Percentiles rank a stretch among this genome's conserved stretches.
Evolutionary conservation across 2,797 vertebrate genomes (phyloP).

Genomic region (Diglossa cyanea): DNA sequence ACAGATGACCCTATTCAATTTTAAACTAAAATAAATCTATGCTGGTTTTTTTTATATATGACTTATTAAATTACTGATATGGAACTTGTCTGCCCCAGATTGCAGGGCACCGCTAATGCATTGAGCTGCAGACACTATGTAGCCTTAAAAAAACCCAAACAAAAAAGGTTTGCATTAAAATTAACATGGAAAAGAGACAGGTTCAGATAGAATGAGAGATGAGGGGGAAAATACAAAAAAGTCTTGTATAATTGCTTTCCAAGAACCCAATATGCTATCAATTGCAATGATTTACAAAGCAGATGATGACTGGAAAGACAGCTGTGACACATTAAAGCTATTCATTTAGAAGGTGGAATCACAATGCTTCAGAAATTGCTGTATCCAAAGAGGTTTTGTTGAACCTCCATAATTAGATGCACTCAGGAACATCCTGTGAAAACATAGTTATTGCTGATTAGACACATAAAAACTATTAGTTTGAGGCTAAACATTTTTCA

Average conservation of each 20-base stretch:
- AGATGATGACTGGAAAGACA: background rate
- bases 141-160: background rate
- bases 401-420: background rate
- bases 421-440: background rate
- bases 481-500: background rate
- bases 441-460: background rate
- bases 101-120: background rate
- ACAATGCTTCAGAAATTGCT: background rate
- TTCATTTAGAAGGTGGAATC: background rate
- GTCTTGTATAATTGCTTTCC: background rate
- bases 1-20: constrained; percentile 22
- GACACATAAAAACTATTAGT: background rate
- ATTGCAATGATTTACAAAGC: background rate
- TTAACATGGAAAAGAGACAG: background rate
- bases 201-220: background rate
- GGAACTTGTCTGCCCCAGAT: constrained; percentile 26
- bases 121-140: background rate
- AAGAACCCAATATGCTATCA: background rate
- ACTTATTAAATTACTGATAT: constrained; percentile 54
- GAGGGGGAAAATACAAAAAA: background rate
- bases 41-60: constrained; percentile 16
- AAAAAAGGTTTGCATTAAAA: background rate
- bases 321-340: background rate
- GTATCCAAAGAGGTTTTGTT: background rate
- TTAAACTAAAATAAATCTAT: constrained; percentile 56